Evolutionary conservation across 2,888 invertebrate genomes (phyloP), one percentile per base, ranked within the genome.

Genomic region (Cataglyphis albicans): DNA sequence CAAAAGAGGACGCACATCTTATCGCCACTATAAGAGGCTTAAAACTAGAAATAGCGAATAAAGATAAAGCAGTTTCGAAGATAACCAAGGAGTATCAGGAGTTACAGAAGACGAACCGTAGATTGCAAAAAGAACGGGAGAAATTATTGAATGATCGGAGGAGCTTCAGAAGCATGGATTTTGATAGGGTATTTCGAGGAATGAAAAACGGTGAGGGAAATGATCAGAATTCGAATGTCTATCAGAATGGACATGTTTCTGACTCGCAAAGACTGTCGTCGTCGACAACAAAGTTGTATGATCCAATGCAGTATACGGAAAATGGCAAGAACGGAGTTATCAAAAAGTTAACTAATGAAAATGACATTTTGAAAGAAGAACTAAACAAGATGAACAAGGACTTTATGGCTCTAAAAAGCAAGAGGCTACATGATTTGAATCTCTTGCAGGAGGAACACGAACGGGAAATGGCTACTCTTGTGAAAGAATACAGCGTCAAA

Each of bases 371-470:
- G 65, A 95, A 96, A 29, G 96, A 97, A 88, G 97, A 97, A 89
- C 95, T 97, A 65, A 96, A 96, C 92, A 95, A 96, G 80, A 96
- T 97, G 38, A 97, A 97, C 91, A 97, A 96, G 85, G 98, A 98
- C 92, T 97, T 97, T 90, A 97, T 97, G 93, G 95, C 96, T 84
- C 94, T 98, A 90, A 97, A 98, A 93, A 97, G 96, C 89, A 98
- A 98, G 93, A 95, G 98, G 76, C 95, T 98, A 90, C 97, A 97
- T 93, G 98, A 98, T 95, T 97, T 98, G 94, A 97, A 97, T 96
- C 88, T 94, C n/a, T 91, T 95, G 35, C 95, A 95, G 81, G 94
- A 95, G 80, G 94, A 95, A 65, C 95, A 95, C 72, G 95, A 95
- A 84, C 92, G 95, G 32, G 95, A 95, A 83, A 93, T 96, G 84